Evolutionary conservation across 2,888 invertebrate genomes (phyloP).

Genomic region (Listrodromus nycthemerus): DNA sequence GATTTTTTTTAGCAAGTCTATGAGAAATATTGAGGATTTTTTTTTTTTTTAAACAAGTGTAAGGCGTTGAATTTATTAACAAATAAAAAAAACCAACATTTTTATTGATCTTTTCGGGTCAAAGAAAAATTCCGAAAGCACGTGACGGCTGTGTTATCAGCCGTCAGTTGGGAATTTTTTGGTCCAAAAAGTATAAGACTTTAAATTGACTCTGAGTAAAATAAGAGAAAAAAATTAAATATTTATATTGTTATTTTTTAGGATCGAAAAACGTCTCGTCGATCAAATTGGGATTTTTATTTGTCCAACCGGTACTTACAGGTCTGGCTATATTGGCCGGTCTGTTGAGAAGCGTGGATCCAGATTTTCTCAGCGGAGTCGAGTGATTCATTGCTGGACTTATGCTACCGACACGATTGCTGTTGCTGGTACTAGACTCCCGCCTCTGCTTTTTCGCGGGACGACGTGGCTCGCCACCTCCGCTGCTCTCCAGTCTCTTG

Average conservation of each 20-base stretch:
- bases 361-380: slow-evolving; percentile 86
- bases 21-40: no score
- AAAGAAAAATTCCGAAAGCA: not conserved
- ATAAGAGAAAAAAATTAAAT: not conserved
- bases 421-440: slow-evolving; percentile 85
- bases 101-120: not conserved
- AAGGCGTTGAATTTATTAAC: no score
- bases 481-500: slow-evolving; percentile 79
- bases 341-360: slow-evolving; percentile 87
- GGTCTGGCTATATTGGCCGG: slow-evolving; percentile 89
- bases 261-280: not conserved
- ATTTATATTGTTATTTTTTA: not conserved
- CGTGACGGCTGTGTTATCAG: not conserved
- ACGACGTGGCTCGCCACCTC: slow-evolving; percentile 75
- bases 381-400: slow-evolving; percentile 85
- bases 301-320: slow-evolving; percentile 85
- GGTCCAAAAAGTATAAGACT: not conserved
- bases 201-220: not conserved
- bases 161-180: not conserved
- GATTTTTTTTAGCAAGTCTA: no score
- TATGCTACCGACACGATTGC: slow-evolving; percentile 84
- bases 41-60: no score
- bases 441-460: slow-evolving; percentile 82
- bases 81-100: no score
- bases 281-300: not conserved